Base-by-base conservation (phyloP, 1,140 invertebrate genomes). In the Theocolax elegans region DNA sequence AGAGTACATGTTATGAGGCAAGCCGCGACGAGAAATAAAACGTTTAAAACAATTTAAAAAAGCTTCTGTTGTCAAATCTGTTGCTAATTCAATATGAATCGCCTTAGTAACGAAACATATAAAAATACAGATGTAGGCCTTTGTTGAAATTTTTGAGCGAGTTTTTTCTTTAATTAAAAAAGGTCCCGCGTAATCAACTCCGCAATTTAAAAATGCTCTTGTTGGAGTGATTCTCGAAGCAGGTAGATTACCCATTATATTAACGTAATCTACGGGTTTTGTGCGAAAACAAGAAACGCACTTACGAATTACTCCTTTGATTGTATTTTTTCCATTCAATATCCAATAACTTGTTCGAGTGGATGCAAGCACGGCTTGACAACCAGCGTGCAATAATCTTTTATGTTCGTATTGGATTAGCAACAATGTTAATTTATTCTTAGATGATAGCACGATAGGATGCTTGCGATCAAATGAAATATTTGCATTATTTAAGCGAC, bases 401-500 rank as follows among this genome's bases (percentile, higher is more conserved):
- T 40, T 25, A 72, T 75, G 75, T 67, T 76, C 72, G n/a, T 66
- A 4, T 46, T n/a, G n/a, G 42, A 44, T 44, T 7, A 44, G 15
- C n/a, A 44, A n/a, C 15, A 15, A 10, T 10, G 6, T 44, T 7
- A 44, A 9, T 9, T 44, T 7, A 44, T 44, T 9, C 15, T 15
- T 15, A n/a, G 42, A 3, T 3, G 6, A 3, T 10, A 44, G 6
- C 3, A 44, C n/a, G n/a, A n/a, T n/a, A n/a, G n/a, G n/a, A n/a
- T n/a, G n/a, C n/a, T n/a, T n/a, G n/a, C n/a, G n/a, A n/a, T 7
- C 65, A 62, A 74, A 62, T 8, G 71, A 42, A 1, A 87, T 25
- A n/a, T 74, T 58, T 10, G 80, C 56, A 48, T 79, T 46, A 2
- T 65, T 10, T 8, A 86, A 59, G 40, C 83, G 65, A 6, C 85